A percentile compares a stretch with the other conserved stretches of the same genome.
These are phyloP conservation scores for Coenonympha arcania DNA, from an alignment of 2,888 invertebrate genomes.

Conservation along the genomic window DNA sequence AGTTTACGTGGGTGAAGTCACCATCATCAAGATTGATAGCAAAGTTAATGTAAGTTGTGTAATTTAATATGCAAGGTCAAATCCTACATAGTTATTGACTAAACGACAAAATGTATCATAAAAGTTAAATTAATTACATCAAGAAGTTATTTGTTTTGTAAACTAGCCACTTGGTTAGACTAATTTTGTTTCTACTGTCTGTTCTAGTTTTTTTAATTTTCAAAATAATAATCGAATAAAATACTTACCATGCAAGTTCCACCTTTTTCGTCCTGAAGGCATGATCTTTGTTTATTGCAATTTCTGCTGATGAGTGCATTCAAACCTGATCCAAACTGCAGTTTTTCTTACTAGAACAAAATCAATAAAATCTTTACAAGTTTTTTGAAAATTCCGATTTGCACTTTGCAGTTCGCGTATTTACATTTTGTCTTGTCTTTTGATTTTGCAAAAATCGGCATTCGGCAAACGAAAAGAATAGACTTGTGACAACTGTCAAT, in stretches of 20 bases:
- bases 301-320: not conserved
- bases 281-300: conserved; percentile 37
- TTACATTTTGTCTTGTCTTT: conserved; percentile 3
- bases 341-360: not conserved
- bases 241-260: conserved; percentile 81
- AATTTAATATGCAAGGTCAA: conserved; percentile 11
- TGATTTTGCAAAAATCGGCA: not conserved
- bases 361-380: not conserved
- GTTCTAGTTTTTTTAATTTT: not conserved
- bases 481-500: too few relatives aligned
- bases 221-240: not conserved
- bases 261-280: conserved; percentile 81
- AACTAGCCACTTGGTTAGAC: not conserved
- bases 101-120: not conserved
- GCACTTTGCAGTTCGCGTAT: not conserved
- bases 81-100: not conserved
- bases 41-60: not conserved
- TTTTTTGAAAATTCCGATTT: not conserved
- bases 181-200: not conserved
- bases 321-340: not conserved
- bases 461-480: too few relatives aligned
- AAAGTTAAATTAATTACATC: not conserved
- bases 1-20: too few relatives aligned
- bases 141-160: not conserved
- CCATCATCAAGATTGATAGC: too few relatives aligned